Base-by-base conservation (phyloP, 2,888 invertebrate species). In the Polydrusus cervinus region DNA sequence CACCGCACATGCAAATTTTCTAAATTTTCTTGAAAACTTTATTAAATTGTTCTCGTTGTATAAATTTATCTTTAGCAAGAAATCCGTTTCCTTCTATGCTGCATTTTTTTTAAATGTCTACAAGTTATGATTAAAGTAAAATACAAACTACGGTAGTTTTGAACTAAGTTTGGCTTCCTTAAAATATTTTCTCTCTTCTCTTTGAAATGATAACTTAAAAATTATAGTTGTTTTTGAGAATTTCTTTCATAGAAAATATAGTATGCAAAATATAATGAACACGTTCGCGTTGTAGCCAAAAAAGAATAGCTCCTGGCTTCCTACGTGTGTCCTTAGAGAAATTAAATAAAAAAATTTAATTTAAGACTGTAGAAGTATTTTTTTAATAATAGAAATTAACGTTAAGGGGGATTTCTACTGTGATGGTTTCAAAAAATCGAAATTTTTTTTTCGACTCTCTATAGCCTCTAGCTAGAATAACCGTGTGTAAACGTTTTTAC, bases 61-160 rank as follows among this genome's bases (percentile, higher is more conserved):
- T 57, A 34, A 38, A 10, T 57, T 57, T 34, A 51, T 1, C 57
- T 34, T 34, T 34, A 34, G 34, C 0, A 38, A 53, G 25, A 57
- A 57, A 16, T 57, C 57, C 38, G n/a, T 55, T 55, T 25, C 14
- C 55, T 55, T 14, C 55, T 38, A 57, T 30, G 1, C 25, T 5
- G 18, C 55, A 30, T 38, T 57, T 34, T 16, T 57, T 57, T 16
- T 16, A 38, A 57, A 57, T 34, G 8, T 57, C n/a, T 38, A 38
- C 34, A 57, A 57, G 57, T 38, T 57, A 57, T 57, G 57, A 57
- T 57, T 57, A 57, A 57, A 57, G 38, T 57, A 55, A 55, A 55
- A 30, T 30, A 57, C 9, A 38, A 38, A 55, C n/a, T 55, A n/a
- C n/a, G 55, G 55, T 55, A 30, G 38, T 38, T 57, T 57, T 38